Percentiles rank a stretch among this genome's conserved stretches.
These are phyloP conservation scores for Empidonax traillii DNA, from an alignment of 2,113 vertebrate species.

Conservation along the genomic window DNA sequence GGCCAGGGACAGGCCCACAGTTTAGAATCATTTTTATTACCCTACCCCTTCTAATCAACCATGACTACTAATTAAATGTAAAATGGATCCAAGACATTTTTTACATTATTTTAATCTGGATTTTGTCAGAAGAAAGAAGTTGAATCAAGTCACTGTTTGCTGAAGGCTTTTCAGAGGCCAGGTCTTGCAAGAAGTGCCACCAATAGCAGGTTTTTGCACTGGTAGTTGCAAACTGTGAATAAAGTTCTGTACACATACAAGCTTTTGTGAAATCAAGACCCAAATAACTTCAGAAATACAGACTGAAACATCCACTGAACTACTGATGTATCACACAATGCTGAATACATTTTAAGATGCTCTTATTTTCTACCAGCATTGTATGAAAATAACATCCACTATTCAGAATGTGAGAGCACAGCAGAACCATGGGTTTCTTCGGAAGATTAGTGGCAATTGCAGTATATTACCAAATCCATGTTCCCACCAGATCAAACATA, in stretches of 20 bases:
- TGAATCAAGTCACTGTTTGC: background rate
- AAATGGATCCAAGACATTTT: background rate
- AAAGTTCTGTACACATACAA: background rate
- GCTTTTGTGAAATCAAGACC: background rate
- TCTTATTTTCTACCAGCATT: background rate
- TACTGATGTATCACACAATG: background rate
- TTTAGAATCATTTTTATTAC: background rate
- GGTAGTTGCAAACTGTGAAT: background rate
- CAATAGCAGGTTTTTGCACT: background rate
- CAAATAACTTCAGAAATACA: background rate
- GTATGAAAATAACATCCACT: background rate
- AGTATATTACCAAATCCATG: background rate
- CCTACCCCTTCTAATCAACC: background rate
- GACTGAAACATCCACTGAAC: background rate
- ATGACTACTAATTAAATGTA: background rate
- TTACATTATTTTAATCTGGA: background rate
- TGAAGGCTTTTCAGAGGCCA: background rate
- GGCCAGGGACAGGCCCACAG: background rate
- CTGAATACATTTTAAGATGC: background rate
- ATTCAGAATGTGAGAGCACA: background rate
- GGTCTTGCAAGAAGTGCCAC: background rate
- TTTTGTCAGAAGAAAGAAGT: background rate
- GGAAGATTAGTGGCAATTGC: background rate
- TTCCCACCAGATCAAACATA: conserved; percentile 50
- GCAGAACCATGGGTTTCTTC: background rate